Conservation (phyloP, 2,113 vertebrate species). For the Oryzias javanicus region DNA sequence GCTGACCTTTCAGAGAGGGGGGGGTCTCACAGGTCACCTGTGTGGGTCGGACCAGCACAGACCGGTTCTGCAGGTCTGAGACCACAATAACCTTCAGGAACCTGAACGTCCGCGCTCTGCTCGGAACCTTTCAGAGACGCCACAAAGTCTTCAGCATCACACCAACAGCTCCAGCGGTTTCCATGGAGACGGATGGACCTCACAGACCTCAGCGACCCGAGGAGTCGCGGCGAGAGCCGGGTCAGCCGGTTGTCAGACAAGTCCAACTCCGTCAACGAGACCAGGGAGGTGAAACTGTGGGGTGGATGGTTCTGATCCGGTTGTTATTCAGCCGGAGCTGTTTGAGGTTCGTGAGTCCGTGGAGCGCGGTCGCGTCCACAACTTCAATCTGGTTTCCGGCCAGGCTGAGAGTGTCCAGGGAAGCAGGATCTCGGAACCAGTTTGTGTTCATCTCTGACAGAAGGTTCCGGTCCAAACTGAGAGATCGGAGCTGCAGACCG, state of each 20-base stretch:
- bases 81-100: not conserved
- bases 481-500: constrained; percentile 39
- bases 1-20: constrained; percentile 31
- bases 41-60: constrained; percentile 51
- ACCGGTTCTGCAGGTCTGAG: constrained; percentile 61
- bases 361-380: constrained; percentile 30
- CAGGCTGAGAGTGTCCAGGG: constrained; percentile 52
- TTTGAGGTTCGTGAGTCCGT: constrained; percentile 41
- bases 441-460: constrained; percentile 40
- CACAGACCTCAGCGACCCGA: constrained; percentile 45
- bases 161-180: constrained; percentile 79
- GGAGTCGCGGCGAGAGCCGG: constrained; percentile 38
- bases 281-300: constrained; percentile 43
- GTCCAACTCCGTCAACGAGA: constrained; percentile 56
- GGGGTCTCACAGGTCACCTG: constrained; percentile 65
- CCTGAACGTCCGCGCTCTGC: not conserved
- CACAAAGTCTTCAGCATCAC: constrained; percentile 58
- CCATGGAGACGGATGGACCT: constrained; percentile 46
- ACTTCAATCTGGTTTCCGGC: constrained; percentile 49
- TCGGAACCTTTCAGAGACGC: constrained; percentile 64
- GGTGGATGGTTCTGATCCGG: constrained; percentile 48
- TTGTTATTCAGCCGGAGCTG: constrained; percentile 61
- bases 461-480: constrained; percentile 60
- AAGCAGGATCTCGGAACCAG: constrained; percentile 63
- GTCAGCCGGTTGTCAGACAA: constrained; percentile 72